phyloP scores from a whole-genome alignment of 2,888 invertebrate species.

The Anorthoa munda region DNA sequence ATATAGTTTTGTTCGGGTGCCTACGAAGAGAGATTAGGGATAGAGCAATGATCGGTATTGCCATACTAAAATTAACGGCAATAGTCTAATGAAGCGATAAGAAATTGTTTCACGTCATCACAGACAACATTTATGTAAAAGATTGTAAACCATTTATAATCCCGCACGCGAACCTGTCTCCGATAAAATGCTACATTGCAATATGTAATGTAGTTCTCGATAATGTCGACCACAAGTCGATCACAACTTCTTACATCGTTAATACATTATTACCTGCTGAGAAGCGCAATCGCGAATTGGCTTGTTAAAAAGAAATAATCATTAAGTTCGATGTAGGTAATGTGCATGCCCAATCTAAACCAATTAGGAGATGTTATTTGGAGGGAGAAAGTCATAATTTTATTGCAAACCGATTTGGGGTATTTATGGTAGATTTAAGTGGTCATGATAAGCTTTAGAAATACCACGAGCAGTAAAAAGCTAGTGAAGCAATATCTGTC shows the following conservation, averaged over 20 bases:
- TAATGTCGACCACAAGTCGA: slow-evolving; percentile 24
- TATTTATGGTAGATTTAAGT: slow-evolving; percentile 3
- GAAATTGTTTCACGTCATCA: not conserved
- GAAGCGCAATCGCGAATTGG: slow-evolving; percentile 47
- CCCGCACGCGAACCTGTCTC: not conserved
- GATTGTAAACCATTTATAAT: slow-evolving; percentile 5
- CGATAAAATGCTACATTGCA: slow-evolving; percentile 22
- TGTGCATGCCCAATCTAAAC: slow-evolving; percentile 49
- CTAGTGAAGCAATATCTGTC: not conserved
- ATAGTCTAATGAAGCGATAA: slow-evolving; percentile 6
- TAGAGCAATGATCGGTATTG: not conserved
- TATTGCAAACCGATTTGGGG: slow-evolving; percentile 9
- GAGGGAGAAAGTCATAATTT: slow-evolving; percentile 38
- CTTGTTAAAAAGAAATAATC: slow-evolving; percentile 64
- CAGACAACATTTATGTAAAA: slow-evolving; percentile 3
- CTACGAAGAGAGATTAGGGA: not conserved
- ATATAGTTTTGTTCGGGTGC: too few species aligned
- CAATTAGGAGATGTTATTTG: slow-evolving; percentile 48
- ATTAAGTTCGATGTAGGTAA: slow-evolving; percentile 56
- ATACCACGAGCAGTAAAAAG: too few species aligned
- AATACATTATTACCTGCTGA: slow-evolving; percentile 43
- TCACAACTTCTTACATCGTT: slow-evolving; percentile 45
- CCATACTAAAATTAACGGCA: not conserved
- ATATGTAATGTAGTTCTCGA: slow-evolving; percentile 18
- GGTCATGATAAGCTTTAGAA: not conserved